Percentiles rank a stretch among this genome's conserved stretches.
Conservation (phyloP, 2,113 vertebrate species). For the Sander vitreus region DNA sequence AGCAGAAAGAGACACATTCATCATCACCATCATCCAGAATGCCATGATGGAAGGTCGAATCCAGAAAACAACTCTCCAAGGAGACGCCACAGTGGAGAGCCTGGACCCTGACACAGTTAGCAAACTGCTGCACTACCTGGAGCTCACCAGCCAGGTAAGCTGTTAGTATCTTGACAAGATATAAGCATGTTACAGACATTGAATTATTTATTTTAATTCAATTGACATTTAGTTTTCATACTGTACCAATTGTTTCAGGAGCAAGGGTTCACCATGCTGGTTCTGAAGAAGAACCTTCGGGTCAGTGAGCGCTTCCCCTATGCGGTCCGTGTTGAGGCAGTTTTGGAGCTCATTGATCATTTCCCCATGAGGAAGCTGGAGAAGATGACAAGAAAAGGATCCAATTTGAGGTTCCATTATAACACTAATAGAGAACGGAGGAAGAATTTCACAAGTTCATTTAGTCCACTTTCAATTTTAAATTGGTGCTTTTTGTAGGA, state of each 20-base stretch:
- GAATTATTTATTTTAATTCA: neutral
- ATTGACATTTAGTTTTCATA: neutral
- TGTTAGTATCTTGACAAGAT: neutral
- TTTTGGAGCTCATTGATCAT: slow-evolving; percentile 86
- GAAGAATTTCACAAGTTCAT: neutral
- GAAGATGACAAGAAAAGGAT: slow-evolving; percentile 82
- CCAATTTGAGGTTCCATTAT: slow-evolving; percentile 60
- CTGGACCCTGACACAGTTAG: slow-evolving; percentile 81
- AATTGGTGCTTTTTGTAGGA: neutral
- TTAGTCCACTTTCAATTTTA: neutral
- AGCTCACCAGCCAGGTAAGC: slow-evolving; percentile 75
- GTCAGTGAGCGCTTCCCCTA: slow-evolving; percentile 86
- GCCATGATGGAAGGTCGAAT: slow-evolving; percentile 86
- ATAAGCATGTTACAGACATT: neutral
- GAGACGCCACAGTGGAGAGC: slow-evolving; percentile 75
- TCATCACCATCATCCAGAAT: slow-evolving; percentile 85
- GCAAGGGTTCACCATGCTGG: slow-evolving; percentile 83
- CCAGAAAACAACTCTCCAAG: slow-evolving; percentile 76
- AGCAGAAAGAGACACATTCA: slow-evolving; percentile 84
- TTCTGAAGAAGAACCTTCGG: slow-evolving; percentile 85
- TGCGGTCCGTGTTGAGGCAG: slow-evolving; percentile 82
- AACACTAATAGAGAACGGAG: neutral
- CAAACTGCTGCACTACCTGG: slow-evolving; percentile 82
- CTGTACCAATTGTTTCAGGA: slow-evolving; percentile 61
- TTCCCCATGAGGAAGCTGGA: slow-evolving; percentile 85